Evolutionary conservation across 2,888 invertebrate genomes (phyloP).

Genomic region (Melangyna quadrimaculata): DNA sequence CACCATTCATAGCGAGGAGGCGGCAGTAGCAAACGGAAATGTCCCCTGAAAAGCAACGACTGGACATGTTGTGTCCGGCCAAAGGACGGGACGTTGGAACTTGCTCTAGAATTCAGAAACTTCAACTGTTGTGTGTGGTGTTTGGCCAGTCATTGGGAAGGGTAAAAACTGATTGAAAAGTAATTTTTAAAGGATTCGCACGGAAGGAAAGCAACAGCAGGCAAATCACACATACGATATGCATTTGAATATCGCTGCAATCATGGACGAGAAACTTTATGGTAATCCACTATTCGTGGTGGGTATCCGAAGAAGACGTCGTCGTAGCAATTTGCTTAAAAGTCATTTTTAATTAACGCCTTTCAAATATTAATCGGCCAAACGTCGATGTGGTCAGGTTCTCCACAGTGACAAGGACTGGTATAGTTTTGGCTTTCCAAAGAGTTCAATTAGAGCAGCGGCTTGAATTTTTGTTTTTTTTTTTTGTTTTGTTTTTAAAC

Average conservation of each 20-base stretch:
- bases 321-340: conserved; percentile 58
- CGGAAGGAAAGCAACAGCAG: conserved; percentile 32
- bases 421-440: conserved; percentile 39
- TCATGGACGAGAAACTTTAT: conserved; percentile 19
- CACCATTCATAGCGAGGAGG: conserved; percentile 23
- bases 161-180: conserved; percentile 55
- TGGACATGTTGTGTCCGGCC: conserved; percentile 35
- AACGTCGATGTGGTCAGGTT: conserved; percentile 53
- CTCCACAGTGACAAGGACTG: conserved; percentile 25
- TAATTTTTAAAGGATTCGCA: conserved; percentile 48
- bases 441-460: conserved; percentile 25
- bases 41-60: conserved; percentile 44
- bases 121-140: not conserved
- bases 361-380: conserved; percentile 72
- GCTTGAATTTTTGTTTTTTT: not conserved
- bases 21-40: conserved; percentile 34
- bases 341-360: conserved; percentile 73
- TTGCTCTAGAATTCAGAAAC: conserved; percentile 20
- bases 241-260: conserved; percentile 60
- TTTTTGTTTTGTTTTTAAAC: conserved; percentile 1
- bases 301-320: conserved; percentile 35
- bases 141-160: not conserved
- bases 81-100: conserved; percentile 10
- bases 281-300: not conserved
- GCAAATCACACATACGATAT: conserved; percentile 45